These are phyloP conservation scores for Rhodophaea formosa DNA, from an alignment of 2,888 invertebrate species.

Conservation along the genomic window DNA sequence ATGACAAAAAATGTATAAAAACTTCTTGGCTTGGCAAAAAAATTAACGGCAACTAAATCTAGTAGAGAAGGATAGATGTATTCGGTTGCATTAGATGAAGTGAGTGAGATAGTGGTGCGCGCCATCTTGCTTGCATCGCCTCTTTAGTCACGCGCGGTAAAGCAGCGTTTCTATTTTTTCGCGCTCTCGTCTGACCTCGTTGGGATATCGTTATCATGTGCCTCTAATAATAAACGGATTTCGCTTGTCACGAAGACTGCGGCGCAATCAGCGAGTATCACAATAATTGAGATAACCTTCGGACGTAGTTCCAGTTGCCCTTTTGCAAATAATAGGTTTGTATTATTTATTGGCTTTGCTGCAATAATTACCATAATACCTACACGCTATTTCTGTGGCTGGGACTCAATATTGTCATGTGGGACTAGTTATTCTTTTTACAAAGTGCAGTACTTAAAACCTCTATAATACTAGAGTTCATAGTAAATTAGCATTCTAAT, in stretches of 20 bases:
- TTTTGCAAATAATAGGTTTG: neutral
- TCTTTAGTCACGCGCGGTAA: slow-evolving; percentile 75
- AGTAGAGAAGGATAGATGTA: slow-evolving; percentile 46
- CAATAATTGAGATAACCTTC: slow-evolving; percentile 64
- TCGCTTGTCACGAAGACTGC: slow-evolving; percentile 57
- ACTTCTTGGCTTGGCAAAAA: slow-evolving; percentile 54
- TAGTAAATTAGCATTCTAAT: slow-evolving; percentile 67
- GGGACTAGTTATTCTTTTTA: slow-evolving; percentile 43
- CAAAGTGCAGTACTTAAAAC: slow-evolving; percentile 65
- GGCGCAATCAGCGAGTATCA: slow-evolving; percentile 44
- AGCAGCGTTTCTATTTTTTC: slow-evolving; percentile 78
- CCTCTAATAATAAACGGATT: slow-evolving; percentile 71
- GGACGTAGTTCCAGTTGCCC: slow-evolving; percentile 40
- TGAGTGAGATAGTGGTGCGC: slow-evolving; percentile 58
- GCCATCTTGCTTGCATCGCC: slow-evolving; percentile 73
- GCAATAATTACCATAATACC: neutral
- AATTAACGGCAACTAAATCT: slow-evolving; percentile 66
- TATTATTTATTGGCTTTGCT: neutral
- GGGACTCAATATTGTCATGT: slow-evolving; percentile 30
- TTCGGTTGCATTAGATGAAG: slow-evolving; percentile 41
- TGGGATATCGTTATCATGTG: slow-evolving; percentile 77
- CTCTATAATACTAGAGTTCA: slow-evolving; percentile 64
- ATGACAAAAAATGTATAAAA: slow-evolving; percentile 58
- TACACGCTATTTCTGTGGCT: slow-evolving; percentile 4
- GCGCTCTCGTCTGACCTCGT: slow-evolving; percentile 75